Evolutionary conservation across 2,888 invertebrate genomes (phyloP).

Genomic region (Leptura quadrifasciata): DNA sequence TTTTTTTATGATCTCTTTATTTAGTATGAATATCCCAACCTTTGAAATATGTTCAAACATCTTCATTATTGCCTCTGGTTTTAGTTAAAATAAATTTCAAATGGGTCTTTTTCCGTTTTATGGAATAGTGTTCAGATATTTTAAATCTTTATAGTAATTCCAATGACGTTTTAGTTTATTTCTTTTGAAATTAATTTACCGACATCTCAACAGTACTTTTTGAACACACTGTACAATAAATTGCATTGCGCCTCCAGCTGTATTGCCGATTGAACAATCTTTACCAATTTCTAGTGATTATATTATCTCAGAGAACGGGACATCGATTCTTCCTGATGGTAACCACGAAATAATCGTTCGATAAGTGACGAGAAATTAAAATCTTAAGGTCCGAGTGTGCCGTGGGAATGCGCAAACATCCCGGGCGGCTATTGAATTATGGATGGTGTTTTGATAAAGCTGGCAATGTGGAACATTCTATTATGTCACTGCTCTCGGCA

Average conservation of each 20-base stretch:
- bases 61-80: no score
- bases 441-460: constrained; percentile 69
- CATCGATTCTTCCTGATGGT: neutral
- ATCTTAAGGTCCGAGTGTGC: constrained; percentile 54
- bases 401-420: constrained; percentile 66
- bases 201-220: neutral
- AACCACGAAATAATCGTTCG: neutral
- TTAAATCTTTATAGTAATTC: no score
- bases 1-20: no score
- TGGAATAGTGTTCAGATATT: no score
- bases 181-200: no score
- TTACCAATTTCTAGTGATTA: neutral
- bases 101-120: no score
- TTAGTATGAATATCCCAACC: no score
- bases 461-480: constrained; percentile 69
- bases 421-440: constrained; percentile 65
- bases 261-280: neutral
- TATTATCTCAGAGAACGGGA: neutral
- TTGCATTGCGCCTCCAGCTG: neutral
- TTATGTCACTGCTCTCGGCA: constrained; percentile 67
- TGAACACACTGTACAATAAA: neutral
- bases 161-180: no score
- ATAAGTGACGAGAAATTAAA: constrained; percentile 15
- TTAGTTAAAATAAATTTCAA: no score
- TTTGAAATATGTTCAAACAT: no score